phyloP scores from a whole-genome alignment of 2,113 vertebrate genomes.

The Fregetta grallaria region DNA sequence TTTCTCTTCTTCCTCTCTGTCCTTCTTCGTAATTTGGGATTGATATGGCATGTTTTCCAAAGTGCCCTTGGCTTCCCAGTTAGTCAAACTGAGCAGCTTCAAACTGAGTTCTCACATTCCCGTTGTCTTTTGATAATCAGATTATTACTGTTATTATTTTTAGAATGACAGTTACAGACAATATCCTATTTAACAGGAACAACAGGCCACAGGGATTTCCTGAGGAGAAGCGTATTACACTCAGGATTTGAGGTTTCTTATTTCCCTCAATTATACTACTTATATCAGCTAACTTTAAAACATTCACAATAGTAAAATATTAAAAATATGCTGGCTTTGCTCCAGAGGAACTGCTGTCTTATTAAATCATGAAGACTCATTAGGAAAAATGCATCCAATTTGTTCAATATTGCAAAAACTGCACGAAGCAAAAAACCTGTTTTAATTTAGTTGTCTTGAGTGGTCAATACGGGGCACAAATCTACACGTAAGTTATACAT shows the following conservation, averaged over 20 bases:
- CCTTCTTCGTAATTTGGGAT: not conserved
- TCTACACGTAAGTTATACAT: not conserved
- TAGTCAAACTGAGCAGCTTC: not conserved
- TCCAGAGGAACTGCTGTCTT: conserved; percentile 17
- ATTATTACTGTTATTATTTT: conserved; percentile 15
- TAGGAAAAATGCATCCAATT: not conserved
- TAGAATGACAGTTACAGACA: not conserved
- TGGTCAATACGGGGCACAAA: not conserved
- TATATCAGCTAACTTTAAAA: not conserved
- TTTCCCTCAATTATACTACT: conserved; percentile 10
- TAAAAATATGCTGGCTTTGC: not conserved
- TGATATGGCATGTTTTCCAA: not conserved
- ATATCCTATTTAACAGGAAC: conserved; percentile 17
- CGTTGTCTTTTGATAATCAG: not conserved
- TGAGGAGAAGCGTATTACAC: not conserved
- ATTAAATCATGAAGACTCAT: not conserved
- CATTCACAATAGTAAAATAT: conserved; percentile 10
- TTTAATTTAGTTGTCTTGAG: not conserved
- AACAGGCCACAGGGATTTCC: conserved; percentile 19
- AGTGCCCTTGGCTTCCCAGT: not conserved
- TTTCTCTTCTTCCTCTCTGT: not conserved
- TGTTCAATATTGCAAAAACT: not conserved
- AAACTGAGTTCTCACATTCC: not conserved
- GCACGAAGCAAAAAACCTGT: not conserved
- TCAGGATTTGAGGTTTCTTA: conserved; percentile 15